Percentiles rank a stretch among this genome's conserved stretches.
Evolutionary conservation across 2,113 vertebrate species (phyloP).

Genomic region (Rallus limicola): DNA sequence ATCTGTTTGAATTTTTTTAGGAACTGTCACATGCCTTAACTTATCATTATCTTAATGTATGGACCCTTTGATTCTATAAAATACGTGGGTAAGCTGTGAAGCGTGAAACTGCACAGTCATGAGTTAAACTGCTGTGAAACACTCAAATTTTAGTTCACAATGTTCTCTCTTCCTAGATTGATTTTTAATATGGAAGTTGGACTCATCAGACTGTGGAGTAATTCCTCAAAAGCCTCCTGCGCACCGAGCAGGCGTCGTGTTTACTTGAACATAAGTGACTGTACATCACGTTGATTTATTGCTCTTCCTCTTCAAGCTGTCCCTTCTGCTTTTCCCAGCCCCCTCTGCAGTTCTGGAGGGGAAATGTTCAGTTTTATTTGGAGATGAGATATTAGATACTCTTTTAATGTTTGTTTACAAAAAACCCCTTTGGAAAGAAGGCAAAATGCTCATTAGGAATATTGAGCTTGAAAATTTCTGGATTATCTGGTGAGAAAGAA

Average conservation of each 20-base stretch:
- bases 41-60: background rate
- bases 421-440: background rate
- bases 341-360: background rate
- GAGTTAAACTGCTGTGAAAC: conserved; percentile 36
- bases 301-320: conserved; percentile 1
- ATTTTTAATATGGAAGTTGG: conserved; percentile 64
- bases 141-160: background rate
- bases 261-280: conserved; percentile 25
- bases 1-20: conserved; percentile 52
- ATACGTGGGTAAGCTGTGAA: background rate
- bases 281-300: conserved; percentile 17
- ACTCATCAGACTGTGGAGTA: conserved; percentile 30
- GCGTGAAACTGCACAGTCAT: background rate
- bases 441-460: background rate
- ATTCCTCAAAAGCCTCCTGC: conserved; percentile 62
- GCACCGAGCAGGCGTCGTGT: conserved; percentile 10
- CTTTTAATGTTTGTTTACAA: conserved; percentile 11
- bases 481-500: background rate
- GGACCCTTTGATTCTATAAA: conserved; percentile 14
- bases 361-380: background rate
- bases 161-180: conserved; percentile 42
- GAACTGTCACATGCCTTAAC: conserved; percentile 10
- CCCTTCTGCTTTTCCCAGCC: background rate
- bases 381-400: background rate
- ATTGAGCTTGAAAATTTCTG: background rate